These are phyloP conservation scores for Ciconia maguari DNA, from an alignment of 2,113 vertebrate genomes.

Conservation along the genomic window DNA sequence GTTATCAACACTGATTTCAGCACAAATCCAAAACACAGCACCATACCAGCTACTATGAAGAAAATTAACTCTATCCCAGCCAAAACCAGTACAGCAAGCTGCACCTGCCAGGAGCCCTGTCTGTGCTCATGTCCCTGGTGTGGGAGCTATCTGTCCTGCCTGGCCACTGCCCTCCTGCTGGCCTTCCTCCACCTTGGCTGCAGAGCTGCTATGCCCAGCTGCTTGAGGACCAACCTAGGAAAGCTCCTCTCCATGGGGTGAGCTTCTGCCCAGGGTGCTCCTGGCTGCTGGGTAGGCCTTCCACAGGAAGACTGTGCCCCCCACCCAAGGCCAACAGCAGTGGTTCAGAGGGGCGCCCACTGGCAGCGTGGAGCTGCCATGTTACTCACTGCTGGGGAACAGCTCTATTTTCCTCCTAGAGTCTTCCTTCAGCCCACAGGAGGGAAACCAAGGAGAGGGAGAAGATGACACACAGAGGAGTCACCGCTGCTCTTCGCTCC, in stretches of 20 bases:
- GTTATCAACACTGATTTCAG: too few relatives aligned
- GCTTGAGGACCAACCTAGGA: neutral
- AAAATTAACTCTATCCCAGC: neutral
- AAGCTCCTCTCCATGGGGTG: neutral
- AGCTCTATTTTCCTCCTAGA: constrained; percentile 51
- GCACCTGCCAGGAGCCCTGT: neutral
- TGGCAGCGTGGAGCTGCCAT: neutral
- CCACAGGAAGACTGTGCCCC: neutral
- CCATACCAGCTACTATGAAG: neutral
- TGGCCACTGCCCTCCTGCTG: neutral
- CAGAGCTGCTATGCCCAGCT: neutral
- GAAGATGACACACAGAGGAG: neutral
- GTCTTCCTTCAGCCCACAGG: neutral
- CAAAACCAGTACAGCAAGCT: neutral
- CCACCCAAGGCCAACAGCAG: neutral
- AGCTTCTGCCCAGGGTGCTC: neutral
- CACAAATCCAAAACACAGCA: neutral
- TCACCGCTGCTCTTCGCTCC: too few relatives aligned
- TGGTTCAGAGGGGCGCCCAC: neutral
- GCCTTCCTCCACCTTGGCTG: neutral
- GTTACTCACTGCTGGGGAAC: neutral
- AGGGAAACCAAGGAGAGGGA: neutral
- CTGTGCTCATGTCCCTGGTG: neutral
- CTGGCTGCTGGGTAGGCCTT: neutral
- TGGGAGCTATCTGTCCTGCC: neutral